A percentile compares a stretch with the other conserved stretches of the same genome.
Evolutionary conservation across 2,888 invertebrate species (phyloP).

Genomic region (Trichopria drosophilae): DNA sequence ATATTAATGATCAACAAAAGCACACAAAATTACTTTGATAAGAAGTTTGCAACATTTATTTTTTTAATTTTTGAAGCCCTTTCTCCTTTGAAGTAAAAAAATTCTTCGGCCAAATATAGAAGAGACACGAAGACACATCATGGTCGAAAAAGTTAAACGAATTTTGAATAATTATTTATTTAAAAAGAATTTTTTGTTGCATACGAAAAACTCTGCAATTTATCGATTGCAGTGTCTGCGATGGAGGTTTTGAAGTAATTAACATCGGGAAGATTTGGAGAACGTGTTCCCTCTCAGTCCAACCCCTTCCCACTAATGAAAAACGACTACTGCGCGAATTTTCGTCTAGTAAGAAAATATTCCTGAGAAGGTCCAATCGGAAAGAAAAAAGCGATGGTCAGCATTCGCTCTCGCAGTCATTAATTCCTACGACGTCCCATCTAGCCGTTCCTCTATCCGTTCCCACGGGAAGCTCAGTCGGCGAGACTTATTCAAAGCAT

Average conservation of each 20-base stretch:
- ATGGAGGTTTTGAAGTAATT: too few relatives aligned
- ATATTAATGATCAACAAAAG: background rate
- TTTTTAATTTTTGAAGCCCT: too few relatives aligned
- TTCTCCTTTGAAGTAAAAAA: background rate
- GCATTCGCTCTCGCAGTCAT: constrained; percentile 26
- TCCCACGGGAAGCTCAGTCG: constrained; percentile 10
- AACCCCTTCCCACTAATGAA: too few relatives aligned
- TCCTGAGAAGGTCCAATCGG: background rate
- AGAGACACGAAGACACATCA: constrained; percentile 4
- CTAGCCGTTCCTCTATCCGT: constrained; percentile 8
- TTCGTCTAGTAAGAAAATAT: background rate
- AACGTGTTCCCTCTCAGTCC: too few relatives aligned
- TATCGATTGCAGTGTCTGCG: too few relatives aligned
- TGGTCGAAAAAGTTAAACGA: constrained; percentile 3
- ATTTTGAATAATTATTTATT: too few relatives aligned
- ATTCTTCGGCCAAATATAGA: background rate
- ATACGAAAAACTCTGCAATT: too few relatives aligned
- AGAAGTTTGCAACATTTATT: too few relatives aligned
- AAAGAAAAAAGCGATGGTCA: constrained; percentile 14
- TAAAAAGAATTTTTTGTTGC: too few relatives aligned
- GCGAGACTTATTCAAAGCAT: constrained; percentile 28
- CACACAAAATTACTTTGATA: too few relatives aligned
- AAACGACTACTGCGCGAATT: too few relatives aligned
- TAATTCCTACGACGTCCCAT: constrained; percentile 20
- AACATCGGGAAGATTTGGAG: too few relatives aligned